Conservation (phyloP, 2,797 vertebrate genomes). For the Scomberomorus guttatus region DNA sequence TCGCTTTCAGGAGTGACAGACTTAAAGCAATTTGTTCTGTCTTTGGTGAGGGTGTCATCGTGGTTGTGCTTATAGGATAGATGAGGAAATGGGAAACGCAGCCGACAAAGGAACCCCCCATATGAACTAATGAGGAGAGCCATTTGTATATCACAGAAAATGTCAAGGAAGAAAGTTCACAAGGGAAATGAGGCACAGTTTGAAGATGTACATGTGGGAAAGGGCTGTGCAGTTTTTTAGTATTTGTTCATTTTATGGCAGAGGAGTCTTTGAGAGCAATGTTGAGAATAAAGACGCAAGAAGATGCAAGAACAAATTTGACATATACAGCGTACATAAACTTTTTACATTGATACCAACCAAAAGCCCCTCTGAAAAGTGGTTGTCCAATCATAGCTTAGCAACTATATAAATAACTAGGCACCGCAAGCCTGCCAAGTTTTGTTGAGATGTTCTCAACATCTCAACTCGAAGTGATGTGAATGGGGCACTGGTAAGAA, state of each 20-base stretch:
- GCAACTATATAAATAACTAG: too few relatives aligned
- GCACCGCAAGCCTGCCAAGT: too few relatives aligned
- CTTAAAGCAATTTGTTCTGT: constrained; percentile 61
- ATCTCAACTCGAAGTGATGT: too few relatives aligned
- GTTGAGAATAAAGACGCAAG: too few relatives aligned
- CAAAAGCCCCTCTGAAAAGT: neutral
- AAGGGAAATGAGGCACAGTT: constrained; percentile 12
- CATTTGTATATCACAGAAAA: constrained; percentile 55
- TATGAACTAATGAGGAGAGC: constrained; percentile 58
- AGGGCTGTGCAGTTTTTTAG: neutral
- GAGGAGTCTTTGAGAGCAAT: too few relatives aligned
- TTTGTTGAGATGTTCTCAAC: too few relatives aligned
- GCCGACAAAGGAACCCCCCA: neutral
- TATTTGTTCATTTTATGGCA: neutral
- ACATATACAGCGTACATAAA: too few relatives aligned
- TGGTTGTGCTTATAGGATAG: constrained; percentile 38
- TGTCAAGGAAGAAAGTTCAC: constrained; percentile 46
- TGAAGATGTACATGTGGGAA: constrained; percentile 27
- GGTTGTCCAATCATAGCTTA: too few relatives aligned
- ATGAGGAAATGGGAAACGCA: constrained; percentile 38
- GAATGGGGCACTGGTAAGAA: too few relatives aligned
- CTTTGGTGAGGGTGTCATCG: constrained; percentile 30
- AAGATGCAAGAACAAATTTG: neutral
- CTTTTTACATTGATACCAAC: neutral
- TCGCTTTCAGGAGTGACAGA: constrained; percentile 58